Evolutionary conservation across 1,140 invertebrate genomes (phyloP).

Genomic region (Drosophila ananassae): DNA sequence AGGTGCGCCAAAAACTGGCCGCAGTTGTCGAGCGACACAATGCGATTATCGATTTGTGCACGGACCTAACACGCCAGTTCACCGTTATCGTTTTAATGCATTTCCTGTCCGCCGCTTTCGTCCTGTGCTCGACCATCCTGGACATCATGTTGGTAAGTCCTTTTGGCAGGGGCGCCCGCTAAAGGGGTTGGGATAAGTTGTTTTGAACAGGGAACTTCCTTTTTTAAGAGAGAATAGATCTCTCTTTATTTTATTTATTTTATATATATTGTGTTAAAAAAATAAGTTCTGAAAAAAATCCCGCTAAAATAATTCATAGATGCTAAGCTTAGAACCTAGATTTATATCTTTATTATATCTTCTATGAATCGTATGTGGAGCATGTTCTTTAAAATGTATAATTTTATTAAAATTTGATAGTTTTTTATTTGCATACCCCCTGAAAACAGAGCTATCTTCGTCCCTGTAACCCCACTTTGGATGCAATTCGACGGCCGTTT

Average conservation of each 20-base stretch:
- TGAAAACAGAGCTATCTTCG: background rate
- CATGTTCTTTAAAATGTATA: too few relatives aligned
- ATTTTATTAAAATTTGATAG: too few relatives aligned
- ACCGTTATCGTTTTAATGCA: slow-evolving; percentile 81
- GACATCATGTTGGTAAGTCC: slow-evolving; percentile 78
- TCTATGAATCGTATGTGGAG: too few relatives aligned
- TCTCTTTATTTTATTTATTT: too few relatives aligned
- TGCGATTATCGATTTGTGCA: slow-evolving; percentile 80
- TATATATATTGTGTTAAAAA: too few relatives aligned
- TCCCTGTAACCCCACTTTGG: slow-evolving; percentile 10
- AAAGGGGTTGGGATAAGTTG: background rate
- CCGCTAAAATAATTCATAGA: too few relatives aligned
- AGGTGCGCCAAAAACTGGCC: slow-evolving; percentile 40
- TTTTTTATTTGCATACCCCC: background rate
- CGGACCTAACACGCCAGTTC: slow-evolving; percentile 69
- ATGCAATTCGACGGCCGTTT: slow-evolving; percentile 34
- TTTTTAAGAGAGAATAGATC: too few relatives aligned
- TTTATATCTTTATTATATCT: too few relatives aligned
- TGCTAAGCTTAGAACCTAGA: too few relatives aligned
- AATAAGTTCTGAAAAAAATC: too few relatives aligned
- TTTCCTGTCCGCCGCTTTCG: slow-evolving; percentile 78
- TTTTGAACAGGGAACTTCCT: too few relatives aligned
- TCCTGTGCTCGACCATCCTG: slow-evolving; percentile 77
- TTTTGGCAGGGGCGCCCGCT: slow-evolving; percentile 1
- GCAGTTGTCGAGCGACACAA: slow-evolving; percentile 70